A percentile compares a stretch with the other conserved stretches of the same genome.
phyloP scores from a whole-genome alignment of 2,888 invertebrate species.

The Helicoverpa assulta region DNA sequence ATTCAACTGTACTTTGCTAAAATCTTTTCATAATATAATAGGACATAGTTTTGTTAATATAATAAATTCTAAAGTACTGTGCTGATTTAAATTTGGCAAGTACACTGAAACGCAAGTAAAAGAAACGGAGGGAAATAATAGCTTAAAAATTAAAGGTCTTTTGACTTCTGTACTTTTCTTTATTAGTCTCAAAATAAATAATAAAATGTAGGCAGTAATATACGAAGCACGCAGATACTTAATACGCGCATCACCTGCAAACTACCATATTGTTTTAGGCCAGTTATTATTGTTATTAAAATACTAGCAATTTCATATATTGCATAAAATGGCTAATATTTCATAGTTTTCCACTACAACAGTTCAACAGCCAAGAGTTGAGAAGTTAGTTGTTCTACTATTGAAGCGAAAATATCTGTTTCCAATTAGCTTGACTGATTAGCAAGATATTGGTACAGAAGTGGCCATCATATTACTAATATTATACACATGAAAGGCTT shows the following conservation, averaged over 20 bases:
- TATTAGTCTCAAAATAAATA: too few species aligned
- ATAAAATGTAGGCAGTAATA: slow-evolving; percentile 49
- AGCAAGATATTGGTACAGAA: slow-evolving; percentile 25
- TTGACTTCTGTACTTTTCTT: too few species aligned
- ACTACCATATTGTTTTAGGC: slow-evolving; percentile 51
- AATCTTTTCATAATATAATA: too few species aligned
- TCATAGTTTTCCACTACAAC: slow-evolving; percentile 3
- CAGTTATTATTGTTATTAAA: not conserved
- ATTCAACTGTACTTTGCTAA: too few species aligned
- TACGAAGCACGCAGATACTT: slow-evolving; percentile 41
- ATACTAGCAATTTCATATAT: slow-evolving; percentile 1
- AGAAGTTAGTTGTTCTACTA: not conserved
- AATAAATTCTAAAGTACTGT: too few species aligned
- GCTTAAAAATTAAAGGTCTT: not conserved
- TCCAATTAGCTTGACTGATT: slow-evolving; percentile 16
- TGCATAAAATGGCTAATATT: slow-evolving; percentile 7
- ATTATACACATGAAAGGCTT: too few species aligned
- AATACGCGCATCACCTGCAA: slow-evolving; percentile 45
- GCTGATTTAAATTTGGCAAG: too few species aligned
- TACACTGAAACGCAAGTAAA: too few species aligned
- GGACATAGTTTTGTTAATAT: too few species aligned
- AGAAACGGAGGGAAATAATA: too few species aligned
- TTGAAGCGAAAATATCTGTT: slow-evolving; percentile 7
- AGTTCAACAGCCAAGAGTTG: slow-evolving; percentile 7
- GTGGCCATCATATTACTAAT: slow-evolving; percentile 16